Percentiles rank a stretch among this genome's conserved stretches.
phyloP scores from a whole-genome alignment of 2,113 vertebrate species.

The Siniperca knerii region DNA sequence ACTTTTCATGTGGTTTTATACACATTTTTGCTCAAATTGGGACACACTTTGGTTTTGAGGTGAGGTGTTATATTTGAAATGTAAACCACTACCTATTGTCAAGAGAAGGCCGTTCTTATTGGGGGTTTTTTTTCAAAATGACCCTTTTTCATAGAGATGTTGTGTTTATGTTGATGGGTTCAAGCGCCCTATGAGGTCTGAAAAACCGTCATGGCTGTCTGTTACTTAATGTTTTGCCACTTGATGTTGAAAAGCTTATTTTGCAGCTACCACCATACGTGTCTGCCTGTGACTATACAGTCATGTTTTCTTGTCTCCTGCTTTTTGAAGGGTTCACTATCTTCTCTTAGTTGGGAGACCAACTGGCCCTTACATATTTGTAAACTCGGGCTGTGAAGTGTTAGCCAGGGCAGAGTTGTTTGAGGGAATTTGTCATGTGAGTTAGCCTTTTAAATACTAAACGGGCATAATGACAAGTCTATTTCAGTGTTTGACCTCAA shows the following conservation, averaged over 20 bases:
- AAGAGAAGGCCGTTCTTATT: slow-evolving; percentile 37
- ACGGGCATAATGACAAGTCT: slow-evolving; percentile 48
- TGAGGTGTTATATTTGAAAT: slow-evolving; percentile 62
- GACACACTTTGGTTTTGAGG: slow-evolving; percentile 60
- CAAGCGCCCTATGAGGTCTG: slow-evolving; percentile 33
- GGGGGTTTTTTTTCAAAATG: neutral
- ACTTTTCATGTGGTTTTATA: slow-evolving; percentile 78
- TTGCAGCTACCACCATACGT: slow-evolving; percentile 45
- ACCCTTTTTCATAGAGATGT: slow-evolving; percentile 24
- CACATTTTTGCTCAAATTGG: slow-evolving; percentile 61
- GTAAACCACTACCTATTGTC: slow-evolving; percentile 76
- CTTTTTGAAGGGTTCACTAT: slow-evolving; percentile 44
- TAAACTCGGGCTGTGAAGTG: slow-evolving; percentile 46
- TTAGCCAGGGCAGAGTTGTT: slow-evolving; percentile 56
- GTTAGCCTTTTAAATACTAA: slow-evolving; percentile 49
- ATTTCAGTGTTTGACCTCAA: slow-evolving; percentile 70
- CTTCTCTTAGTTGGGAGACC: slow-evolving; percentile 28
- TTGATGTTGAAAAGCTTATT: slow-evolving; percentile 60
- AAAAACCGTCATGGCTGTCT: slow-evolving; percentile 33
- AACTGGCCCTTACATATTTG: slow-evolving; percentile 17
- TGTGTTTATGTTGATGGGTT: slow-evolving; percentile 47
- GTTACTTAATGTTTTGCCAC: slow-evolving; percentile 66
- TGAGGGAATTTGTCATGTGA: slow-evolving; percentile 52
- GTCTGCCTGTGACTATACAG: slow-evolving; percentile 53
- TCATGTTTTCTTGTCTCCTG: slow-evolving; percentile 32